Evolutionary conservation across 2,888 invertebrate species (phyloP).

Genomic region (Trichogramma evanescens): DNA sequence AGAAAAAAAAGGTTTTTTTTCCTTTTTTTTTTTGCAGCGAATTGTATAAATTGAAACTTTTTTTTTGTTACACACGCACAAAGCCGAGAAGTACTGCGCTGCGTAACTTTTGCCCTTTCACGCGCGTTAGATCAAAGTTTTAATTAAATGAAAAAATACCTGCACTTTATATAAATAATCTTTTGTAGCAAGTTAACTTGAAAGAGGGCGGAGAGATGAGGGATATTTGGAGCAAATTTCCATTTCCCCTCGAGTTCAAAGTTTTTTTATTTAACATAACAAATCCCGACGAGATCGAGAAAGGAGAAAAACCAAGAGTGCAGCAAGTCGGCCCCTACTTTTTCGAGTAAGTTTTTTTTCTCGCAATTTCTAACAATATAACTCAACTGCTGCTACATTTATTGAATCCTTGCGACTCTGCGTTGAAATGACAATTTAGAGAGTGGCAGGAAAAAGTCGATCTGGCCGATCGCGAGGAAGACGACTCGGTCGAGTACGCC

Average conservation of each 20-base stretch:
- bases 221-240: constrained; percentile 70
- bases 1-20: no score
- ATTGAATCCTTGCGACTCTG: no score
- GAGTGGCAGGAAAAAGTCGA: constrained; percentile 59
- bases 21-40: no score
- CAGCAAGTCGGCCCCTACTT: constrained; percentile 76
- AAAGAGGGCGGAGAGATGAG: constrained; percentile 68
- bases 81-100: no score
- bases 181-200: constrained; percentile 63
- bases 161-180: no score
- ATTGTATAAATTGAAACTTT: no score
- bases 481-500: constrained; percentile 68
- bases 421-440: constrained; percentile 7
- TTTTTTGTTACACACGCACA: no score
- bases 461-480: constrained; percentile 62
- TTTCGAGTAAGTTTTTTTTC: constrained; percentile 62
- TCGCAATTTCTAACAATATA: no score
- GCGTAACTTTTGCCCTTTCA: no score
- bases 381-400: no score
- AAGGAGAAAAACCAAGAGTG: constrained; percentile 65
- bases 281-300: constrained; percentile 65
- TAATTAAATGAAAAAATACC: no score
- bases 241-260: constrained; percentile 69
- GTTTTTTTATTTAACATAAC: constrained; percentile 77
- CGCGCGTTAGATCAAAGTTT: no score